Base-by-base conservation (phyloP, 1,140 invertebrate genomes). In the Aphelenchoides fujianensis region DNA sequence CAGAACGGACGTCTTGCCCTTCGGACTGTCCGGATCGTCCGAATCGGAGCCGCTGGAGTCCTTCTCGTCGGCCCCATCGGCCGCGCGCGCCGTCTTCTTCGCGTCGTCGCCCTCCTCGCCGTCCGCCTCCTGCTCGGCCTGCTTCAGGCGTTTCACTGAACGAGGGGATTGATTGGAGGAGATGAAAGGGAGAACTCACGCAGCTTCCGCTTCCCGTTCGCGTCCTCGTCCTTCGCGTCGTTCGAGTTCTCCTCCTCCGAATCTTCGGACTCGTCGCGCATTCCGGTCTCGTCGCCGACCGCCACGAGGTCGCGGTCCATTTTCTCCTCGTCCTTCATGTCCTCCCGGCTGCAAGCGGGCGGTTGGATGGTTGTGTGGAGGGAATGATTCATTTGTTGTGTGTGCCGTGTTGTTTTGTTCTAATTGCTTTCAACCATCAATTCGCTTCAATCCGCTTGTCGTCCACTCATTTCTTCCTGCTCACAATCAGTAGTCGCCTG, bases 301-400 rank as follows among this genome's bases (percentile, higher is more conserved):
- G 69, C 82, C 3, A 83, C 79, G 9, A 83, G 41, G 12, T 72
- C 82, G 52, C 82, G 75, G 16, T 84, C 82, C 31, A 83, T 59
- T 62, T 83, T 83, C 57, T 84, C 78, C 12, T 83, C 80, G 1
- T 68, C 68, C 35, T 73, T 76, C 16, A 70, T 69, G 41, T 81
- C 73, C 37, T 82, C 80, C 16, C 81, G 81, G 32, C 80, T 82
- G 64, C 73, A 77, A 61, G 48, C 12, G 53, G 54, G 41, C 9
- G 41, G 2, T 59, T n/a, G n/a, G n/a, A n/a, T n/a, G n/a, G n/a
- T n/a, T n/a, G n/a, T n/a, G n/a, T n/a, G n/a, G n/a, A n/a, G n/a
- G n/a, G n/a, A n/a, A n/a, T n/a, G n/a, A n/a, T n/a, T n/a, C n/a
- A n/a, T n/a, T n/a, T n/a, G n/a, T n/a, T n/a, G n/a, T n/a, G n/a